phyloP scores from a whole-genome alignment of 1,140 invertebrate genomes.

The Drosophila insularis region DNA sequence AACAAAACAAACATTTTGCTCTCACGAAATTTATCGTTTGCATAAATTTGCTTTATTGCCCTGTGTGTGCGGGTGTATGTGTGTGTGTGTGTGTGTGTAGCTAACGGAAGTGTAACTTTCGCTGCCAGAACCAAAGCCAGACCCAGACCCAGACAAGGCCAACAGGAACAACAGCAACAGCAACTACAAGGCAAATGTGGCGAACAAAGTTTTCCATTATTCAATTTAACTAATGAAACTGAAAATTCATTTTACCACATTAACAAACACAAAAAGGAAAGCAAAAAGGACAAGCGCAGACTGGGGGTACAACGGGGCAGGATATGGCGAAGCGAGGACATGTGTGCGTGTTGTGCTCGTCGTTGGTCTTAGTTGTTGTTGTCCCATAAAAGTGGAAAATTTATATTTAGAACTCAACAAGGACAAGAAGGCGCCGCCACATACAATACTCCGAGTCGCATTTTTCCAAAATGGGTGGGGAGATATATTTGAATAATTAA shows the following conservation, averaged over 20 bases:
- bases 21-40: slow-evolving; percentile 81
- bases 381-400: slow-evolving; percentile 72
- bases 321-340: slow-evolving; percentile 47
- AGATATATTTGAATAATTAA: slow-evolving; percentile 76
- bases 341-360: slow-evolving; percentile 65
- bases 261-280: slow-evolving; percentile 67
- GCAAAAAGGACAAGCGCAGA: neutral
- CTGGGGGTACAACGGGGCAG: neutral
- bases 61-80: slow-evolving; percentile 40
- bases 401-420: slow-evolving; percentile 57
- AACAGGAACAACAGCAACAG: slow-evolving; percentile 45
- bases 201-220: slow-evolving; percentile 81
- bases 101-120: slow-evolving; percentile 75
- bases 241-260: slow-evolving; percentile 82
- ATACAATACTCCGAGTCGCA: slow-evolving; percentile 7
- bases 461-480: too few species aligned
- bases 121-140: slow-evolving; percentile 49
- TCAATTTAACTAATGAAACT: slow-evolving; percentile 83
- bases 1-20: slow-evolving; percentile 71
- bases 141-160: slow-evolving; percentile 53
- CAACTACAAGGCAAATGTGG: slow-evolving; percentile 60
- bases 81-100: slow-evolving; percentile 22
- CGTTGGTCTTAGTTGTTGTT: slow-evolving; percentile 20
- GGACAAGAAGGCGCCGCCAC: slow-evolving; percentile 37
- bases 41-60: slow-evolving; percentile 82